Base-by-base conservation (phyloP, 2,888 invertebrate species). In the Andrena camellia region DNA sequence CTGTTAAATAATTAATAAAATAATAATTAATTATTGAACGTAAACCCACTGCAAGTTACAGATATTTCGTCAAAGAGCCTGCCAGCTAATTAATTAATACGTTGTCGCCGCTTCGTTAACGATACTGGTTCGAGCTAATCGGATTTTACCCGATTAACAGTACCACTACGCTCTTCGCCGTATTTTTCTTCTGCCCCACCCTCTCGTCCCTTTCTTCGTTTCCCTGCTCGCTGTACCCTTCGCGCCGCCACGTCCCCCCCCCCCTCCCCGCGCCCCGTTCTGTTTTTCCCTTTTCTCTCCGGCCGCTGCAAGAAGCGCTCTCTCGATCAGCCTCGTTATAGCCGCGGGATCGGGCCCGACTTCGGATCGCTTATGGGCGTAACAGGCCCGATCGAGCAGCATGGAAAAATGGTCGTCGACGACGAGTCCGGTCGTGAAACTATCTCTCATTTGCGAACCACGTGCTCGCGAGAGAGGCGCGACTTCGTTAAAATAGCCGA, bases 381-480 rank as follows among this genome's bases (percentile, higher is more conserved):
- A 69, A 77, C 80, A 20, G 7, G 82, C 64, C 60, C 78, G 72
- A 50, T 71, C 84, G 82, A 79, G 83, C 76, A 72, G 74, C 76
- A 76, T 88, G 88, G 88, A 87, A 88, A 88, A 88, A 84, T 86
- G 83, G 60, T 71, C 76, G 72, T 52, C 57, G 62, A 31, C 85
- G 81, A 86, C 82, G 86, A 88, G 78, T 52, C 88, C 88, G 88
- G 88, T 88, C 88, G 87, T 81, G 88, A 86, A 87, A 88, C 87
- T 86, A 85, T 86, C 85, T 86, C 87, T 88, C 86, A 83, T 86
- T 86, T 80, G 81, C 81, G 85, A 86, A 84, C 78, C 72, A 20
- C 52, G 62, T 48, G 42, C 42, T 17, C 42, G 42, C 42, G 13
- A 42, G 42, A 42, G 42, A 42, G 64, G 60, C 62, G 52, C 59